Evolutionary conservation across 2,113 vertebrate genomes (phyloP).

Genomic region (Dromiciops gliroides): DNA sequence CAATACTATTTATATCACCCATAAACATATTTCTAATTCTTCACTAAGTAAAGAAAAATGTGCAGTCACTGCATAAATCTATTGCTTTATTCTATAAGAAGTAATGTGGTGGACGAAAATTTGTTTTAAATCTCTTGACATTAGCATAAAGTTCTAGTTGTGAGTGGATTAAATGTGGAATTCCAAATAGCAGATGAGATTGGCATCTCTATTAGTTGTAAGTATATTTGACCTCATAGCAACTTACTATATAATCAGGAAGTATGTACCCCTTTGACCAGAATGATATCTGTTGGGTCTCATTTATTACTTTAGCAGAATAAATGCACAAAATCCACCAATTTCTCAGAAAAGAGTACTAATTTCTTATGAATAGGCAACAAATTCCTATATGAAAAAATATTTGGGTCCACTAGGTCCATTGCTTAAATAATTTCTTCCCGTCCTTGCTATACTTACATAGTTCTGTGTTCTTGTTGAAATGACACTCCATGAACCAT

Average conservation of each 20-base stretch:
- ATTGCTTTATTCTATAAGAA: neutral
- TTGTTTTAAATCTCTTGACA: neutral
- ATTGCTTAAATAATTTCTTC: neutral
- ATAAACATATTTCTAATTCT: neutral
- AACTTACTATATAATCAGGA: neutral
- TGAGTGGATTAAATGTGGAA: neutral
- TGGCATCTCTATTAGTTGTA: neutral
- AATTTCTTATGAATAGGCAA: neutral
- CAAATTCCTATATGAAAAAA: neutral
- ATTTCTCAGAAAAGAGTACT: neutral
- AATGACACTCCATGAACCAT: neutral
- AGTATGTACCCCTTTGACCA: neutral
- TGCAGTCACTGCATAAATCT: neutral
- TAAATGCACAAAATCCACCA: neutral
- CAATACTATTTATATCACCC: neutral
- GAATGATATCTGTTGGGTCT: neutral
- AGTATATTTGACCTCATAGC: neutral
- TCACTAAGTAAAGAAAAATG: neutral
- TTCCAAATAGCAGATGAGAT: neutral
- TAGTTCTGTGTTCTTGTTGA: neutral
- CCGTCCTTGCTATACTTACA: neutral
- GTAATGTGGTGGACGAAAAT: neutral
- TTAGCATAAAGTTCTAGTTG: neutral
- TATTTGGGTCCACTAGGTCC: neutral
- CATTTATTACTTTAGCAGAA: slow-evolving; percentile 4